A percentile compares a stretch with the other conserved stretches of the same genome.
Conservation (phyloP, 2,113 vertebrate species). For the Nothoprocta pentlandii region DNA sequence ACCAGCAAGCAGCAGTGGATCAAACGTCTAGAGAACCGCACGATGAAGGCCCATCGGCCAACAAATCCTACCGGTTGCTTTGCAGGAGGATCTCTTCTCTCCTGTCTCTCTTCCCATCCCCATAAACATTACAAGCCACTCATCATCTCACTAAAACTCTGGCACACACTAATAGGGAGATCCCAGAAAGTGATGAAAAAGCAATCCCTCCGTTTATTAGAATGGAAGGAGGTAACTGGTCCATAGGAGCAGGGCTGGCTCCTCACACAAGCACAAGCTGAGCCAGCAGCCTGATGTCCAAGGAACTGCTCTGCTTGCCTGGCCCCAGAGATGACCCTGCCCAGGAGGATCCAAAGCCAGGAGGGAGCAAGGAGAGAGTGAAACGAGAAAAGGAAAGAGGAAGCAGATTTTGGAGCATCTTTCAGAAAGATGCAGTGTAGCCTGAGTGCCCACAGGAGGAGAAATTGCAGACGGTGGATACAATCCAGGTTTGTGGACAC, state of each 20-base stretch:
- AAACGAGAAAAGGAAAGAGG: neutral
- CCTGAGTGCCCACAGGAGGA: neutral
- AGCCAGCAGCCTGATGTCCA: neutral
- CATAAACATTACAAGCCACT: neutral
- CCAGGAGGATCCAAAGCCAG: neutral
- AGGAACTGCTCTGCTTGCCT: neutral
- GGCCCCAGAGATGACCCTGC: neutral
- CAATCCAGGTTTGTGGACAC: neutral
- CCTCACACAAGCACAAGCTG: neutral
- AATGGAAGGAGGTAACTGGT: neutral
- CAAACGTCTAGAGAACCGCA: neutral
- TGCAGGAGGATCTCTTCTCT: neutral
- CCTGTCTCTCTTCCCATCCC: neutral
- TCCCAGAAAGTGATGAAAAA: neutral
- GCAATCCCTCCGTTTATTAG: neutral
- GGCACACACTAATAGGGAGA: neutral
- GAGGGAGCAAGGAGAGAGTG: neutral
- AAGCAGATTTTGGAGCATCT: neutral
- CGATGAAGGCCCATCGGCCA: neutral
- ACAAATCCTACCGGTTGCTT: neutral
- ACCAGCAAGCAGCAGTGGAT: neutral
- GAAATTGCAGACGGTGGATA: neutral
- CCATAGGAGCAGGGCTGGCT: neutral
- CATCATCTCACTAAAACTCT: neutral
- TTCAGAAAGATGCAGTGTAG: neutral